phyloP scores from a whole-genome alignment of 2,113 vertebrate genomes.

The Acinonyx jubatus region DNA sequence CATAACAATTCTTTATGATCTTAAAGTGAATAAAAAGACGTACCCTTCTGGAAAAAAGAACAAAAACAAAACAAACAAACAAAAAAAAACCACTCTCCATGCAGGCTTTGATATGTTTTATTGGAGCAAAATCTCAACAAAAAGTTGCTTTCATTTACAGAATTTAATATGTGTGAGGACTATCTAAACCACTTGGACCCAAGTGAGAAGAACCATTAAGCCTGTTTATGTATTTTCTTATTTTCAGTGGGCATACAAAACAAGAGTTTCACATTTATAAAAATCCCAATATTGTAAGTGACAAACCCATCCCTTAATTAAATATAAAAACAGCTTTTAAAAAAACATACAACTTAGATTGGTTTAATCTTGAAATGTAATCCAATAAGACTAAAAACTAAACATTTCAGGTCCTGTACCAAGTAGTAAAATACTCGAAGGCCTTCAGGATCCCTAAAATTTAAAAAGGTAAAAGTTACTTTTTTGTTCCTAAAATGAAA shows the following conservation, averaged over 20 bases:
- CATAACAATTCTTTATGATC: neutral
- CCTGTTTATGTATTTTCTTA: constrained; percentile 14
- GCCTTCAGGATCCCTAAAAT: constrained; percentile 96
- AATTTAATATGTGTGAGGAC: neutral
- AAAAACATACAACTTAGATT: constrained; percentile 87
- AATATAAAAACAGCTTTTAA: constrained; percentile 67
- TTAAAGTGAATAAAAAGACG: neutral
- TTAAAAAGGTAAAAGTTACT: constrained; percentile 62
- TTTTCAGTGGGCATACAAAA: constrained; percentile 70
- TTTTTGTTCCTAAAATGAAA: constrained; percentile 23
- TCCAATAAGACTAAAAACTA: constrained; percentile 99
- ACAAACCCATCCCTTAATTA: constrained; percentile 62
- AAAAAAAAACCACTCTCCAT: neutral
- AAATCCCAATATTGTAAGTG: constrained; percentile 46
- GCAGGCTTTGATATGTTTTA: constrained; percentile 56
- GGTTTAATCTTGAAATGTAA: constrained; percentile 99
- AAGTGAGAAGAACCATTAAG: neutral
- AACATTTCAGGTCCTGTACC: constrained; percentile 98
- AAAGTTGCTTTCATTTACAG: constrained; percentile 61
- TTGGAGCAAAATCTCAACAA: constrained; percentile 52
- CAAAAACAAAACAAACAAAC: neutral
- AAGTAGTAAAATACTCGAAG: constrained; percentile 98
- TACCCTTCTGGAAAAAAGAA: neutral
- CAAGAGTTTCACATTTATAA: constrained; percentile 76
- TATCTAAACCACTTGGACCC: neutral